Base-by-base conservation (phyloP, 92 coral and sea anemone genomes). In the Ricordea florida region DNA sequence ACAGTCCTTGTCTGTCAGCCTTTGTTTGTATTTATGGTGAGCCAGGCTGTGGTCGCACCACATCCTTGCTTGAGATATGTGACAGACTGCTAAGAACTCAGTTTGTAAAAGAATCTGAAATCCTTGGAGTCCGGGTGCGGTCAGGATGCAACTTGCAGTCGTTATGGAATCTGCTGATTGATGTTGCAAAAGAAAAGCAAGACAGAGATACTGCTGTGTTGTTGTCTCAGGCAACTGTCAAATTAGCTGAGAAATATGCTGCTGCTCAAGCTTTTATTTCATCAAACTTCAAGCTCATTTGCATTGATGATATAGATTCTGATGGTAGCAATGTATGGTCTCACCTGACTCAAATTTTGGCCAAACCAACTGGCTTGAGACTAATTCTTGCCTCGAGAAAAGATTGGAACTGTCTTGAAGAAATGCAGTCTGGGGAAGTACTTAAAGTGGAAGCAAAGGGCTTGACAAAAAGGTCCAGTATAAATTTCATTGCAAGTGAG, bases 21-120 rank as follows among this genome's bases (percentile, higher is more conserved):
- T 45, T 27, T 40, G 67, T 67, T 9, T n/a, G 31, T 29, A 17
- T 83, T 38, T 65, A 72, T 58, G 98, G 98, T 22, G 72, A 88
- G 29, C 93, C 90, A 44, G 98, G 98, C 13, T 91, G 94, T 74
- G 98, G 98, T 14, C 75, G 92, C 10, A 72, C 94, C 16, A 85
- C 97, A 20, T 62, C 85, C 28, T 66, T 85, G 43, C 82, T 81
- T 52, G 86, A 85, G 22, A 16, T 88, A 24, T 69, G 89, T 66
- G 72, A 77, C 42, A 40, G 63, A 14, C 59, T 88, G 14, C 47
- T 89, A 26, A 27, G 40, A 24, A 52, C 57, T 5, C 41, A 48
- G 3, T 62, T 43, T 37, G 44, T 72, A 33, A 30, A 44, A 38
- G 33, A 62, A 62, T 67, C 85, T 3, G 84, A 91, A 41, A 69